Evolutionary conservation across 2,113 vertebrate species (phyloP).

Genomic region (Polypterus senegalus): DNA sequence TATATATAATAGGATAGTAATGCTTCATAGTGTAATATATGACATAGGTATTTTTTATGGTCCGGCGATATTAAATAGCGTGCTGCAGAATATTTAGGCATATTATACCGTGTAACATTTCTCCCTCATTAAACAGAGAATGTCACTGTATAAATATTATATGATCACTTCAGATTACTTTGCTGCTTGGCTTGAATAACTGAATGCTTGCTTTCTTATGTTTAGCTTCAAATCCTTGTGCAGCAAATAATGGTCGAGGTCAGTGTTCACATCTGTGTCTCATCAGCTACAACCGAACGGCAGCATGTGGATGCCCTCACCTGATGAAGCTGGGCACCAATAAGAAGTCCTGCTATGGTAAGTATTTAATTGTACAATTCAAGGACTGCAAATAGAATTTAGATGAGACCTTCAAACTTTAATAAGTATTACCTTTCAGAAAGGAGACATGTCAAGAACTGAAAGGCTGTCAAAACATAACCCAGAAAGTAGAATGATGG

Average conservation of each 20-base stretch:
- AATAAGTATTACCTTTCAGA: neutral
- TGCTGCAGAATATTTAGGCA: no score
- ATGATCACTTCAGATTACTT: neutral
- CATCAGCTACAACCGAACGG: slow-evolving; percentile 79
- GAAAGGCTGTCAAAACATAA: no score
- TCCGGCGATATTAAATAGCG: no score
- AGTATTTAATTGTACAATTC: slow-evolving; percentile 24
- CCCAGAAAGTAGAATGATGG: no score
- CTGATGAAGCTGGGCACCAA: slow-evolving; percentile 84
- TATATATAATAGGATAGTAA: no score
- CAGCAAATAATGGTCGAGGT: slow-evolving; percentile 71
- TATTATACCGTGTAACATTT: no score
- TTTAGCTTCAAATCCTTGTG: slow-evolving; percentile 83
- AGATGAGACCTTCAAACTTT: neutral
- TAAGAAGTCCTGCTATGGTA: slow-evolving; percentile 84
- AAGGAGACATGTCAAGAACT: neutral
- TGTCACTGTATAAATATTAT: no score
- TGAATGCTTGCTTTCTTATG: slow-evolving; percentile 11
- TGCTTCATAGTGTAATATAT: no score
- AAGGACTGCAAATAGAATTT: neutral
- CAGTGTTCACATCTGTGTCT: slow-evolving; percentile 94
- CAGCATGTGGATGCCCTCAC: slow-evolving; percentile 85
- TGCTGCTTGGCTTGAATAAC: neutral
- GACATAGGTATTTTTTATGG: no score
- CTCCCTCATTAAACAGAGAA: no score